Percentiles rank a stretch among this genome's conserved stretches.
These are phyloP conservation scores for Crocallis elinguaria DNA, from an alignment of 2,888 invertebrate genomes.

Conservation along the genomic window DNA sequence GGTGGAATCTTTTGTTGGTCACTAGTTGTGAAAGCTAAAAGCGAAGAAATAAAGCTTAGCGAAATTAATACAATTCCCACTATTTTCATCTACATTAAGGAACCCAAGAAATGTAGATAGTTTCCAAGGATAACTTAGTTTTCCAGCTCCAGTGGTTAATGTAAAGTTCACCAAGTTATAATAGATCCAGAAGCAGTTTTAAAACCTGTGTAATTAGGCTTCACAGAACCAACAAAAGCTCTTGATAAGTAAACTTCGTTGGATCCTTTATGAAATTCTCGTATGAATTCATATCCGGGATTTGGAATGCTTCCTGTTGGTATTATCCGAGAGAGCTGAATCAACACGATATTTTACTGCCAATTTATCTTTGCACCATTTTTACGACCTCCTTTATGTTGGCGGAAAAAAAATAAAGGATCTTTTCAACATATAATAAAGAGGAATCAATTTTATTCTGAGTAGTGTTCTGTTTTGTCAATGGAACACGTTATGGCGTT, in stretches of 20 bases:
- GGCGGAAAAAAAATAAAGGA: slow-evolving; percentile 17
- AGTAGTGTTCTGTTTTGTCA: not conserved
- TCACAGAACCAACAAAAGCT: slow-evolving; percentile 9
- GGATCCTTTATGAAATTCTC: slow-evolving; percentile 16
- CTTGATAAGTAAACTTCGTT: slow-evolving; percentile 10
- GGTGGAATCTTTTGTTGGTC: too few species aligned
- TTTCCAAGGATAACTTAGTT: not conserved
- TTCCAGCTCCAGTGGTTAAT: not conserved
- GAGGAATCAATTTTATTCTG: slow-evolving; percentile 4
- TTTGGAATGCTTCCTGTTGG: slow-evolving; percentile 22
- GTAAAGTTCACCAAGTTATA: slow-evolving; percentile 35
- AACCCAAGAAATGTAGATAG: not conserved
- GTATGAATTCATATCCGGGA: slow-evolving; percentile 24
- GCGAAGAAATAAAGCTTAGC: too few species aligned
- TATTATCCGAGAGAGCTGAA: slow-evolving; percentile 21
- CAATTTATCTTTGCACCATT: slow-evolving; percentile 26
- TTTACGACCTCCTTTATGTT: slow-evolving; percentile 19
- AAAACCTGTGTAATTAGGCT: slow-evolving; percentile 37
- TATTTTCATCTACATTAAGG: not conserved
- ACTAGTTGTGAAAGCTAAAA: too few species aligned
- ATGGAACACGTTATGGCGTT: not conserved
- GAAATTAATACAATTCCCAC: not conserved
- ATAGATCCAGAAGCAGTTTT: slow-evolving; percentile 30
- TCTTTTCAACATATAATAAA: not conserved
- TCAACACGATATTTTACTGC: slow-evolving; percentile 29